Evolutionary conservation across 2,113 vertebrate species (phyloP).

Genomic region (Pholis gunnellus): DNA sequence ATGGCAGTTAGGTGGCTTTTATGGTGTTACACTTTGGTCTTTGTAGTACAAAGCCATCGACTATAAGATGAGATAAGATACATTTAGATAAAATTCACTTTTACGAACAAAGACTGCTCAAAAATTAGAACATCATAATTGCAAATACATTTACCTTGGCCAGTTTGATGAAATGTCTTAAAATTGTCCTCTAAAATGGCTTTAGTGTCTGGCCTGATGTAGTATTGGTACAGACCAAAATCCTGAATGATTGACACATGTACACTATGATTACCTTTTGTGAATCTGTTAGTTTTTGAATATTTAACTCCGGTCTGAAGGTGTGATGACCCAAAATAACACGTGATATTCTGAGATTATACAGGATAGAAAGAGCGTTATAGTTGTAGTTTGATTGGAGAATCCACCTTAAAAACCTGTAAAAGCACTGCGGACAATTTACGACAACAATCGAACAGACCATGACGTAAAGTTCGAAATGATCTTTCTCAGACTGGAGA

Average conservation of each 20-base stretch:
- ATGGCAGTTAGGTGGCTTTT: not conserved
- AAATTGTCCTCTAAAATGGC: not conserved
- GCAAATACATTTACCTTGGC: not conserved
- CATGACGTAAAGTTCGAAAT: rapidly evolving
- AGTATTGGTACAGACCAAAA: not conserved
- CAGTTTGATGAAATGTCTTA: not conserved
- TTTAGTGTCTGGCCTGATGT: not conserved
- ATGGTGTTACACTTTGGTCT: not conserved
- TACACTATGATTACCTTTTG: not conserved
- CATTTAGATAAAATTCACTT: not conserved
- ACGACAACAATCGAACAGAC: not conserved
- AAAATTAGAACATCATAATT: no score
- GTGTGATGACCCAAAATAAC: not conserved
- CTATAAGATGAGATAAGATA: not conserved
- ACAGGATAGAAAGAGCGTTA: not conserved
- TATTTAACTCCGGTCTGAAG: not conserved
- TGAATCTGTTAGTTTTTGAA: not conserved
- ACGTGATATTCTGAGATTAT: not conserved
- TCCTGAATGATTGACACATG: not conserved
- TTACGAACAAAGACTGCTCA: not conserved
- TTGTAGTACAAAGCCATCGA: not conserved
- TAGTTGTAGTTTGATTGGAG: not conserved
- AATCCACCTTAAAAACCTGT: not conserved
- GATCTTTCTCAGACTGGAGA: not conserved
- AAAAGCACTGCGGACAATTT: not conserved